phyloP scores from a whole-genome alignment of 2,113 vertebrate species.

The Leucopternis melanops region DNA sequence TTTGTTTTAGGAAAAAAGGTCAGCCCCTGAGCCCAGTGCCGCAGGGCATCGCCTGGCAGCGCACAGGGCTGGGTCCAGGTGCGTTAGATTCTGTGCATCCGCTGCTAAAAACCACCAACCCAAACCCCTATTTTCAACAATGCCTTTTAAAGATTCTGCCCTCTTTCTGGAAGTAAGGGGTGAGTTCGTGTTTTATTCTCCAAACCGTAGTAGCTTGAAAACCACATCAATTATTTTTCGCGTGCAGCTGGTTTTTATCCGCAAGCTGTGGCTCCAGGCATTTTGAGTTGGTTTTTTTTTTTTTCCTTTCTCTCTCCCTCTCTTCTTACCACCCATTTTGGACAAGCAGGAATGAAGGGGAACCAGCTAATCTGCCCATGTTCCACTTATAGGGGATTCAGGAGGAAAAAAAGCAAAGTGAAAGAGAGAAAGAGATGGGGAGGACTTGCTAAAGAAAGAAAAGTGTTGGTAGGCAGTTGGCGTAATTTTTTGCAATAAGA shows the following conservation, averaged over 20 bases:
- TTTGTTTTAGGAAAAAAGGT: background rate
- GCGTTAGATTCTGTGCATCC: background rate
- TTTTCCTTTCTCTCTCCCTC: background rate
- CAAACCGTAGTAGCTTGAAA: conserved; percentile 13
- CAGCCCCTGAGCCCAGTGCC: background rate
- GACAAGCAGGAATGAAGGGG: conserved; percentile 64
- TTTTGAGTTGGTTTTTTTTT: background rate
- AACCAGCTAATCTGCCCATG: conserved; percentile 63
- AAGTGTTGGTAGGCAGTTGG: background rate
- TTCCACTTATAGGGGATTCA: background rate
- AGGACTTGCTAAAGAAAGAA: background rate
- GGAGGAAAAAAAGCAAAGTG: background rate
- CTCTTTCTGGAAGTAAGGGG: background rate
- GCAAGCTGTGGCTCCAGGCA: conserved; percentile 42
- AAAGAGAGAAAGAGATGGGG: background rate
- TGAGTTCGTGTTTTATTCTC: conserved; percentile 33
- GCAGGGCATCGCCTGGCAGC: background rate
- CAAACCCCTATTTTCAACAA: background rate
- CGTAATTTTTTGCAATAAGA: background rate
- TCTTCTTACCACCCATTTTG: conserved; percentile 50
- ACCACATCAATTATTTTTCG: conserved; percentile 48
- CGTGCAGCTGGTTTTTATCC: conserved; percentile 53
- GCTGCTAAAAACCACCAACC: background rate
- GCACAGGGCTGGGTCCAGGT: background rate
- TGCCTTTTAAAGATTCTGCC: background rate